Conservation (phyloP, 2,888 invertebrate genomes). For the Gandaritis pyraliata region DNA sequence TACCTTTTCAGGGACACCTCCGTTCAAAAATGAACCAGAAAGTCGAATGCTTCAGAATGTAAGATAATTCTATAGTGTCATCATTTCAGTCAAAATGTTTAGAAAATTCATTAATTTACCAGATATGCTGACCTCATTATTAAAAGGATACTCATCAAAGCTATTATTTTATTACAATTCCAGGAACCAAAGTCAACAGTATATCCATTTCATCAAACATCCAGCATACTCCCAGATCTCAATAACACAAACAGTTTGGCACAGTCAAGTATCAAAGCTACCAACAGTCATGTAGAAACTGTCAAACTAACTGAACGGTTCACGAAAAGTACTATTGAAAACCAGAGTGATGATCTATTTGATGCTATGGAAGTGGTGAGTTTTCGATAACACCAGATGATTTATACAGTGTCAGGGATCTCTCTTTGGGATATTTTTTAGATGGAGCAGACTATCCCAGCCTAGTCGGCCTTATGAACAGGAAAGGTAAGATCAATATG, state of each 20-base stretch:
- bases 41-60: slow-evolving; percentile 22
- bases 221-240: slow-evolving; percentile 37
- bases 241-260: slow-evolving; percentile 24
- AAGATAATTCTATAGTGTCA: slow-evolving; percentile 10
- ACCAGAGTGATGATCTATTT: slow-evolving; percentile 53
- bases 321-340: slow-evolving; percentile 33
- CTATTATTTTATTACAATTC: slow-evolving; percentile 18
- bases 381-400: slow-evolving; percentile 23
- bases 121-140: no score
- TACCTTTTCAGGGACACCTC: slow-evolving; percentile 62
- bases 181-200: slow-evolving; percentile 32
- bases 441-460: no score
- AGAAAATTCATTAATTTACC: no score
- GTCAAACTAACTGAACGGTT: slow-evolving; percentile 19
- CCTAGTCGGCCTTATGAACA: no score
- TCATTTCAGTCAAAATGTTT: no score
- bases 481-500: no score
- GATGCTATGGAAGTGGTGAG: slow-evolving; percentile 65
- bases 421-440: no score
- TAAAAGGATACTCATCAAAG: no score
- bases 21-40: slow-evolving; percentile 50
- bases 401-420: no score
- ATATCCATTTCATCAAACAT: slow-evolving; percentile 23
- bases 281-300: slow-evolving; percentile 31
- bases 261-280: slow-evolving; percentile 23